Conservation (phyloP, 2,888 invertebrate species). For the Coenonympha arcania region DNA sequence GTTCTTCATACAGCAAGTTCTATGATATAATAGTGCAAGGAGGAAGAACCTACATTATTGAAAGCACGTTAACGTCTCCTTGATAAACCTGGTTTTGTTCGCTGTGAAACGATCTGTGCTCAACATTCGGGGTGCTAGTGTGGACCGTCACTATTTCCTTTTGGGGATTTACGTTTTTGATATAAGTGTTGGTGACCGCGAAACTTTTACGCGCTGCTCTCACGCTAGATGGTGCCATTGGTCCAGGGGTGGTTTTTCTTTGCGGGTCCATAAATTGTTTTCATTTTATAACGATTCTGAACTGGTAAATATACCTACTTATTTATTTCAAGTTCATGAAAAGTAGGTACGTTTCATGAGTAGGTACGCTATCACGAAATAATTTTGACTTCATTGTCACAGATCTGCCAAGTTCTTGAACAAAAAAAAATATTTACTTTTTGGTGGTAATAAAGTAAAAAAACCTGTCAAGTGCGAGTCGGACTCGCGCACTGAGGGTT, state of each 20-base stretch:
- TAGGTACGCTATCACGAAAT: background rate
- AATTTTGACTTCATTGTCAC: background rate
- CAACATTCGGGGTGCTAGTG: constrained; percentile 52
- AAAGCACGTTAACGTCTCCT: constrained; percentile 59
- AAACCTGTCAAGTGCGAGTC: too few species aligned
- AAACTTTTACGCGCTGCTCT: constrained; percentile 48
- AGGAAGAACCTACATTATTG: constrained; percentile 49
- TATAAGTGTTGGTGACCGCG: constrained; percentile 37
- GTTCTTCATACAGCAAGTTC: too few species aligned
- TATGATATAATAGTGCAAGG: background rate
- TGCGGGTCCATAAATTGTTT: constrained; percentile 48
- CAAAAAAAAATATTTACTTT: background rate
- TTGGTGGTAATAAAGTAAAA: too few species aligned
- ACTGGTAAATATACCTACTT: too few species aligned
- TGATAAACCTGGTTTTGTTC: constrained; percentile 57
- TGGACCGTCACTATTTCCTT: constrained; percentile 58
- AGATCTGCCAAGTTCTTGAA: background rate
- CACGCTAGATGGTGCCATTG: constrained; percentile 48
- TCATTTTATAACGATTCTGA: constrained; percentile 4
- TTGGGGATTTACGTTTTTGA: constrained; percentile 36
- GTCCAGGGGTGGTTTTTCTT: constrained; percentile 49
- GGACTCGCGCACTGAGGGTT: too few species aligned
- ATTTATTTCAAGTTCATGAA: background rate
- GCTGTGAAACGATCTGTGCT: constrained; percentile 42
- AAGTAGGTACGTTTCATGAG: background rate